Evolutionary conservation across 2,797 vertebrate genomes (phyloP).

Genomic region (Betta splendens): DNA sequence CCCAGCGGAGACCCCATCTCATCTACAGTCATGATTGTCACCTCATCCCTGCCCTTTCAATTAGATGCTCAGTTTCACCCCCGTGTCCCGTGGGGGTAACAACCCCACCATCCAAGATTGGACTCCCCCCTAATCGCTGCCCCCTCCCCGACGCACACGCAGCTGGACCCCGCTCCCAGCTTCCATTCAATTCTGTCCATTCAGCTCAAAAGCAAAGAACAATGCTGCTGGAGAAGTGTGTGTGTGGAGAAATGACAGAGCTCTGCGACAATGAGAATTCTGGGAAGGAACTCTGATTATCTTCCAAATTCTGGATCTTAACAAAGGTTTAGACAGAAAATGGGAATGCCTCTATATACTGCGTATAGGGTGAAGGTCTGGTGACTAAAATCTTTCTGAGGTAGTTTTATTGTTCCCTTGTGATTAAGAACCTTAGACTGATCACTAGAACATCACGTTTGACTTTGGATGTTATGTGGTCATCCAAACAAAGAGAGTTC

Average conservation of each 20-base stretch:
- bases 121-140: constrained; percentile 60
- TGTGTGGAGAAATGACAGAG: constrained; percentile 27
- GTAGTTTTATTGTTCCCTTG: constrained; percentile 20
- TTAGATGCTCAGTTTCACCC: constrained; percentile 85
- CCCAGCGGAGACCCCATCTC: constrained; percentile 68
- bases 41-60: constrained; percentile 81
- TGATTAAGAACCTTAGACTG: constrained; percentile 18
- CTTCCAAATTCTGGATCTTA: not conserved
- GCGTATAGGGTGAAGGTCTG: too few species aligned
- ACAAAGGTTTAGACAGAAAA: too few species aligned
- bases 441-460: constrained; percentile 32
- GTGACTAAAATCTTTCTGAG: constrained; percentile 29
- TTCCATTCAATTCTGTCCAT: constrained; percentile 43
- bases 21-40: constrained; percentile 82
- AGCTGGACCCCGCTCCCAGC: constrained; percentile 35
- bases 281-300: constrained; percentile 1
- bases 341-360: too few species aligned
- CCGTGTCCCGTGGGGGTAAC: constrained; percentile 72
- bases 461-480: constrained; percentile 20
- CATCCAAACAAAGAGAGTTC: constrained; percentile 14
- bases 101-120: constrained; percentile 75
- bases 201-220: constrained; percentile 48
- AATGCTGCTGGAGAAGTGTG: constrained; percentile 48
- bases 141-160: constrained; percentile 26
- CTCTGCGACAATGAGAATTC: not conserved